These are phyloP conservation scores for Nyctereutes procyonoides DNA, from an alignment of 2,113 vertebrate genomes.

Conservation along the genomic window DNA sequence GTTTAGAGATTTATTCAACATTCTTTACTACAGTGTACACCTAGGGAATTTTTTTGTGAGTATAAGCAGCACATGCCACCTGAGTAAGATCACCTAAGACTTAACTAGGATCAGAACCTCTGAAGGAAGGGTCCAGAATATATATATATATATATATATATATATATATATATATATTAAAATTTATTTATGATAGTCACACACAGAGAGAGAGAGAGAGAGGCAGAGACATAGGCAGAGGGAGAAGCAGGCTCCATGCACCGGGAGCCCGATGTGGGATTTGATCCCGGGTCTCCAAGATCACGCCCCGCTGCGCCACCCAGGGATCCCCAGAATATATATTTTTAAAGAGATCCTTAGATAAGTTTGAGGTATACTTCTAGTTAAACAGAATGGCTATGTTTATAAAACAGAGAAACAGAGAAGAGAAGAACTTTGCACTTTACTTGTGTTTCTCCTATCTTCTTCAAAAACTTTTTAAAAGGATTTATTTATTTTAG, in stretches of 20 bases:
- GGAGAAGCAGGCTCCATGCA: no score
- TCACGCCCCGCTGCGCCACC: no score
- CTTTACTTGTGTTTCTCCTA: background rate
- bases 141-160: no score
- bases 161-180: no score
- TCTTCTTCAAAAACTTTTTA: background rate
- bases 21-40: background rate
- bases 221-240: no score
- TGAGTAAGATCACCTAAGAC: background rate
- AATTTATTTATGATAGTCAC: no score
- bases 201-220: no score
- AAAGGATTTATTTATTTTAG: background rate
- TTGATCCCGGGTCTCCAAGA: no score
- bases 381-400: background rate
- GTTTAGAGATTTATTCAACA: background rate
- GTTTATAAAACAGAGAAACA: background rate
- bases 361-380: background rate
- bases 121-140: background rate
- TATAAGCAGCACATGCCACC: background rate
- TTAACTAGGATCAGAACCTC: background rate
- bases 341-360: background rate
- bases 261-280: no score
- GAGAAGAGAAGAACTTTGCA: background rate
- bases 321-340: background rate
- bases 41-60: background rate